Evolutionary conservation across 2,888 invertebrate genomes (phyloP).

Genomic region (Lasius fuliginosus): DNA sequence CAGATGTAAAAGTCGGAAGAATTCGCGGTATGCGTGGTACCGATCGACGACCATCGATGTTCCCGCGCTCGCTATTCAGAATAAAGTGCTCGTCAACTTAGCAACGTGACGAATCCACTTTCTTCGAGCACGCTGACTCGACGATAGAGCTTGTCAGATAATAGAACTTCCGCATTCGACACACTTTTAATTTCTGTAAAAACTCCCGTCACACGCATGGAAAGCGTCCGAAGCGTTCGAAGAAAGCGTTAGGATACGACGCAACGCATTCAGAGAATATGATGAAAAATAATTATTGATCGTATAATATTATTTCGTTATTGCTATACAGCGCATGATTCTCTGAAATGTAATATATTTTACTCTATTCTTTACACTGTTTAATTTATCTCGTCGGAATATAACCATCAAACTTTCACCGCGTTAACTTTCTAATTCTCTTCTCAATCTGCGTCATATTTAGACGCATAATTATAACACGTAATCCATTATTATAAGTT

Average conservation of each 20-base stretch:
- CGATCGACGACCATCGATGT: slow-evolving; percentile 17
- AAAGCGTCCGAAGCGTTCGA: slow-evolving; percentile 20
- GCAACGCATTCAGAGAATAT: background rate
- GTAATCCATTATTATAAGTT: slow-evolving; percentile 8
- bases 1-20: slow-evolving; percentile 49
- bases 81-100: slow-evolving; percentile 32
- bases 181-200: slow-evolving; percentile 54
- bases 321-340: background rate
- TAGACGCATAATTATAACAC: slow-evolving; percentile 35
- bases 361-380: background rate
- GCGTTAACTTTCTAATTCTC: background rate
- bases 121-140: slow-evolving; percentile 39
- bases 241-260: background rate
- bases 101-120: slow-evolving; percentile 55
- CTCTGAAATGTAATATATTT: background rate
- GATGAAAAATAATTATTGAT: slow-evolving; percentile 4
- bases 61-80: slow-evolving; percentile 8
- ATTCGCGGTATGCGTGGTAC: slow-evolving; percentile 33
- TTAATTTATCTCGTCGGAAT: background rate
- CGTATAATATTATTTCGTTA: background rate
- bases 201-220: slow-evolving; percentile 46
- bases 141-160: slow-evolving; percentile 4
- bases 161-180: slow-evolving; percentile 37
- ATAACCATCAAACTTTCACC: slow-evolving; percentile 38
- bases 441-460: slow-evolving; percentile 3